A percentile compares a stretch with the other conserved stretches of the same genome.
Evolutionary conservation across 1,140 invertebrate genomes (phyloP).

Genomic region (Drosophila lacertosa): DNA sequence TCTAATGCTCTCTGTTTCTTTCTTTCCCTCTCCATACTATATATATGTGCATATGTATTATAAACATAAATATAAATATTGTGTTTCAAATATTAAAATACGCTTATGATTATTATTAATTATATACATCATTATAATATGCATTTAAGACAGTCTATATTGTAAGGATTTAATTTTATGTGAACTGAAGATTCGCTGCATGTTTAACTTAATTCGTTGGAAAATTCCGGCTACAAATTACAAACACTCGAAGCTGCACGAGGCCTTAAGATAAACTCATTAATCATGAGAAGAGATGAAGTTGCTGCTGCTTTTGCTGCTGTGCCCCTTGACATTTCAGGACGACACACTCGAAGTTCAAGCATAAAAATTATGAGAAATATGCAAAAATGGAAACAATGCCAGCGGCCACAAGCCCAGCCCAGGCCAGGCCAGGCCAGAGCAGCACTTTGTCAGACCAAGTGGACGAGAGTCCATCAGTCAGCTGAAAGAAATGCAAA

Average conservation of each 20-base stretch:
- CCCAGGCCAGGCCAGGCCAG: slow-evolving; percentile 5
- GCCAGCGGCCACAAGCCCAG: slow-evolving; percentile 4
- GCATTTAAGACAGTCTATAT: too few species aligned
- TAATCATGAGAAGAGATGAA: slow-evolving; percentile 26
- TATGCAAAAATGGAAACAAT: slow-evolving; percentile 30
- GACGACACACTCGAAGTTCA: slow-evolving; percentile 39
- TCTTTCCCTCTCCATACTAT: too few species aligned
- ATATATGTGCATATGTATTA: too few species aligned
- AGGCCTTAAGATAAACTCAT: slow-evolving; percentile 31
- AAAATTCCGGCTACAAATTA: slow-evolving; percentile 29
- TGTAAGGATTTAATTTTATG: background rate
- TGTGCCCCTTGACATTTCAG: slow-evolving; percentile 46
- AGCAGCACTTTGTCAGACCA: slow-evolving; percentile 26
- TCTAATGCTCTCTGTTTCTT: too few species aligned
- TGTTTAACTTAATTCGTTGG: slow-evolving; percentile 17
- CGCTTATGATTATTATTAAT: too few species aligned
- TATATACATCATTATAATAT: too few species aligned
- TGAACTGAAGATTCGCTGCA: slow-evolving; percentile 14
- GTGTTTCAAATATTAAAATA: too few species aligned
- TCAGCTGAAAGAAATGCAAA: slow-evolving; percentile 14
- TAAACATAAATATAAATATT: too few species aligned
- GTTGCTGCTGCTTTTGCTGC: background rate
- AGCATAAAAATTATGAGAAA: slow-evolving; percentile 42
- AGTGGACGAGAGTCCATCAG: slow-evolving; percentile 29
- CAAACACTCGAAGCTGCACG: slow-evolving; percentile 6